Percentiles rank a stretch among this genome's conserved stretches.
These are phyloP conservation scores for Syrrhaptes paradoxus DNA, from an alignment of 2,113 vertebrate species.

Conservation along the genomic window DNA sequence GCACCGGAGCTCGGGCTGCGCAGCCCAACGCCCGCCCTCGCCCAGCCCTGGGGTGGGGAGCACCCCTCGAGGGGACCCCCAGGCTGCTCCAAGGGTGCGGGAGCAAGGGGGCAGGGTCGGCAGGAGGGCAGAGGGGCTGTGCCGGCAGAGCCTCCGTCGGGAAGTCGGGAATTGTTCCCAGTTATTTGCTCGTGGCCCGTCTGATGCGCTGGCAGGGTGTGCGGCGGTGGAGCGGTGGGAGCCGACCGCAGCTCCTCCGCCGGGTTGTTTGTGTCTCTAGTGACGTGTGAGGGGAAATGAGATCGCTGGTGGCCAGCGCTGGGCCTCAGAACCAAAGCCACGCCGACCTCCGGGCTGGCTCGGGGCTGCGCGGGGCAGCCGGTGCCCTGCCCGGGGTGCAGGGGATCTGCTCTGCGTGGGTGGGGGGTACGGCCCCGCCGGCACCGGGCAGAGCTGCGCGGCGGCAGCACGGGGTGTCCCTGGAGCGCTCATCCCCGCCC, in stretches of 20 bases:
- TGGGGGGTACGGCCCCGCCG: neutral
- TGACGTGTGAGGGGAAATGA: neutral
- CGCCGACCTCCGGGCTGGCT: no score
- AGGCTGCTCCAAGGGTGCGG: neutral
- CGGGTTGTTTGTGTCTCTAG: neutral
- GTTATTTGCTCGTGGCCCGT: fast-evolving
- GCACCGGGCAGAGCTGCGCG: neutral
- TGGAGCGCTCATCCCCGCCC: neutral
- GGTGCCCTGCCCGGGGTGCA: no score
- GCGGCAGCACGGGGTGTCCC: neutral
- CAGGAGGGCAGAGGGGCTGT: neutral
- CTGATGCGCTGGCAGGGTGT: fast-evolving
- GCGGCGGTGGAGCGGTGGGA: neutral
- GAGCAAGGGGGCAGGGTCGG: neutral
- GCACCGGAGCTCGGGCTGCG: neutral
- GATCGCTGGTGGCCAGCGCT: neutral
- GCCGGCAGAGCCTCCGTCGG: neutral
- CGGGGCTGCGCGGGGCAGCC: no score
- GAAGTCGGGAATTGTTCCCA: neutral
- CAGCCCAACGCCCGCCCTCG: neutral
- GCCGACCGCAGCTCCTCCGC: no score
- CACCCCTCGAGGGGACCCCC: neutral
- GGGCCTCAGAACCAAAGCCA: neutral
- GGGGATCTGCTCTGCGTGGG: neutral
- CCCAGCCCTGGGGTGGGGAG: neutral